Base-by-base conservation (phyloP, 1,140 invertebrate genomes). In the Lasaia peninsularis region DNA sequence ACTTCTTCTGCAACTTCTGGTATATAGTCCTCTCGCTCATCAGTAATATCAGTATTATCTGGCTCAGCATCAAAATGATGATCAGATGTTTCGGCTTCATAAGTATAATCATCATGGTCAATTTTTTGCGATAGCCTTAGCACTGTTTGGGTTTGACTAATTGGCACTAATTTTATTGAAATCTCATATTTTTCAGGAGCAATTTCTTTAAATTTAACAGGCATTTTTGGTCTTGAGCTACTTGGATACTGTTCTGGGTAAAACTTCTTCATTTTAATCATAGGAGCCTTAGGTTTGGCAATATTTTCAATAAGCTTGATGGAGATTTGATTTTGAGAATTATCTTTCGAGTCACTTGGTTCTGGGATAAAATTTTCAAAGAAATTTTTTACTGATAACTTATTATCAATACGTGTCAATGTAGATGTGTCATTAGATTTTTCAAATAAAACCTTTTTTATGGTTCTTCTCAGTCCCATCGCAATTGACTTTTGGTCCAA, bases 1-100 rank as follows among this genome's bases (percentile, higher is more conserved):
- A 86, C 67, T 60, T 88, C 85, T 33, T 84, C 63, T 0, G 76
- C 80, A 0, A 83, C 75, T 37, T 85, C 85, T 0, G 85, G 85
- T 33, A 85, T 76, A 0, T 37, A 7, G 10, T 40, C 32, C 9
- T 48, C 52, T 16, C 31, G 49, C 11, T 52, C 58, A 1, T 69
- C 54, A 12, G 33, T 44, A 12, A 63, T 40, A 9, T 56, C 51
- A 52, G 62, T 55, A 24, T 67, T 53, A n/a, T 71, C 56, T 7
- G 18, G 48, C 16, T 58, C 51, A 9, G 44, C n/a, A 5, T 44
- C 20, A 48, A 11, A 48, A 5, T 48, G 40, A 11, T 48, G 40
- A 1, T 11, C 11, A n/a, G 40, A 48, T 21, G 40, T 48, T 5
- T 48, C 40, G 0, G 40, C 40, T 48, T 48, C 40, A n/a, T 61